Conservation (phyloP, 2,888 invertebrate species). For the Fissipunctia ypsillon region DNA sequence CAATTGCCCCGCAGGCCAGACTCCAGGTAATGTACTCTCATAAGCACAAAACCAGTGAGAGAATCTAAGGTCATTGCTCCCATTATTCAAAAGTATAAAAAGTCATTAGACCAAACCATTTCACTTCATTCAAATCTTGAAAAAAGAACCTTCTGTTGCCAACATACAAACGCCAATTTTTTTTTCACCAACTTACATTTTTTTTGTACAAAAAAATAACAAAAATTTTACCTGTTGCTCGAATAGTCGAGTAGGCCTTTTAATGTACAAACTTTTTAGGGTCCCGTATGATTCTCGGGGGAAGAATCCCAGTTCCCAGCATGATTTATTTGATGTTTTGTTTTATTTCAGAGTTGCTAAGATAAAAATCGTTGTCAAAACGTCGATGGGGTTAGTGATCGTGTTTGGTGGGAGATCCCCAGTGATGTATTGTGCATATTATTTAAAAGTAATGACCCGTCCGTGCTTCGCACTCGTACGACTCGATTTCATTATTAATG, state of each 20-base stretch:
- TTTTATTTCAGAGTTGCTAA: conserved; percentile 56
- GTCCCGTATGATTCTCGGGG: conserved; percentile 50
- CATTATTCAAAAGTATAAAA: conserved; percentile 31
- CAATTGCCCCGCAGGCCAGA: too few species aligned
- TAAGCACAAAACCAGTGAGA: conserved; percentile 2
- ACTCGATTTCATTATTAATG: too few species aligned
- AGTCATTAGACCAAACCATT: conserved; percentile 16
- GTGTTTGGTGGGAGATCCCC: conserved; percentile 21
- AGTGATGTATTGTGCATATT: conserved; percentile 16
- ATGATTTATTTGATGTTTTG: conserved; percentile 57
- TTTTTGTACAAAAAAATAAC: conserved; percentile 11
- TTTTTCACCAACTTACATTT: conserved; percentile 18
- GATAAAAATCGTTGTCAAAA: conserved; percentile 54
- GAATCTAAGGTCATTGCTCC: conserved; percentile 14
- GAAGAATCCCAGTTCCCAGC: conserved; percentile 24
- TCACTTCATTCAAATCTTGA: conserved; percentile 23
- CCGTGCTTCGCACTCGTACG: too few species aligned
- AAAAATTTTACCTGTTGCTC: conserved; percentile 65
- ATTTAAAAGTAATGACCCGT: too few species aligned
- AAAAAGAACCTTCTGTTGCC: conserved; percentile 28
- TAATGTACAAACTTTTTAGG: conserved; percentile 61
- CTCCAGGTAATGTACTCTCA: not conserved
- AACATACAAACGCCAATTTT: conserved; percentile 38
- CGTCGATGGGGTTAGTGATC: conserved; percentile 41
- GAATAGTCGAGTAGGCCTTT: conserved; percentile 56